Percentiles rank a stretch among this genome's conserved stretches.
These are phyloP conservation scores for Paracanthobrama guichenoti DNA, from an alignment of 2,113 vertebrate genomes.

Conservation along the genomic window DNA sequence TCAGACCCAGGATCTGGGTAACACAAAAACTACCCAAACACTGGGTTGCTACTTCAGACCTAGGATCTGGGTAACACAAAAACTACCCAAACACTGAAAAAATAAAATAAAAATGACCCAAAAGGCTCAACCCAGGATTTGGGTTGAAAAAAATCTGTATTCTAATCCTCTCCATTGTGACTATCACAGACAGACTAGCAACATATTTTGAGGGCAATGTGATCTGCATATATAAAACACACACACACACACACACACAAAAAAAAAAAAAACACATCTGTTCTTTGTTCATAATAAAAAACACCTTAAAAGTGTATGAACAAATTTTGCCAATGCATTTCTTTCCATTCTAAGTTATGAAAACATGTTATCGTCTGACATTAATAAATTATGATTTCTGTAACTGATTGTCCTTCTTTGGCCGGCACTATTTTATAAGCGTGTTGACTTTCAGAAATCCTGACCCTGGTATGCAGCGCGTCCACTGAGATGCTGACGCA, in stretches of 20 bases:
- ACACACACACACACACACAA: background rate
- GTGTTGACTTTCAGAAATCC: constrained; percentile 36
- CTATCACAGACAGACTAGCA: constrained; percentile 5
- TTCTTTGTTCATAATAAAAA: background rate
- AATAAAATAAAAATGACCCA: too few species aligned
- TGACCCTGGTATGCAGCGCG: constrained; percentile 5
- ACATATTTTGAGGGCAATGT: constrained; percentile 1
- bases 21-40: too few species aligned
- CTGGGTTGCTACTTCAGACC: too few species aligned
- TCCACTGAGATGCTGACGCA: constrained; percentile 16
- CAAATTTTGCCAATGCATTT: background rate
- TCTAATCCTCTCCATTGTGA: constrained; percentile 8
- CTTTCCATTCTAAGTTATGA: background rate
- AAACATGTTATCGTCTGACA: background rate
- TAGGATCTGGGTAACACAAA: too few species aligned
- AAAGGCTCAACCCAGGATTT: too few species aligned
- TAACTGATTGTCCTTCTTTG: background rate
- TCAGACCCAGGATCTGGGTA: too few species aligned
- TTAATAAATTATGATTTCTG: background rate
- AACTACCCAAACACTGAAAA: too few species aligned
- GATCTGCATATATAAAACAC: background rate
- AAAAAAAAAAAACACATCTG: background rate
- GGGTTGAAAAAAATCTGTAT: too few species aligned
- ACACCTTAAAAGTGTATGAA: background rate
- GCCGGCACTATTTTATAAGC: constrained; percentile 7